Conservation (phyloP, 1,140 invertebrate genomes). For the Theocolax elegans region DNA sequence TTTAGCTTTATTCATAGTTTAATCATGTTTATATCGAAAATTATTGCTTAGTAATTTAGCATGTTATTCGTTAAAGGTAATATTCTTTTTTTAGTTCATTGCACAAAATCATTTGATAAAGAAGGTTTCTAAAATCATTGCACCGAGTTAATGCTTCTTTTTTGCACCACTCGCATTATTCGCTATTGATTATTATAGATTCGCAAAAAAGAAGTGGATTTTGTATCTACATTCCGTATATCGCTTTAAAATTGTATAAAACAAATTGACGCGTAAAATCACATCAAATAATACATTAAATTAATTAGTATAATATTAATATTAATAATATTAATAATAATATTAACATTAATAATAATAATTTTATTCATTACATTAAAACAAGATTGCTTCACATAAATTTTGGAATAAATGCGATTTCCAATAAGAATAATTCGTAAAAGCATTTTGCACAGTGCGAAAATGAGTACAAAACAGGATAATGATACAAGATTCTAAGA, state of each 20-base stretch:
- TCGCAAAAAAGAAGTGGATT: constrained; percentile 33
- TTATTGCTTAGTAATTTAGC: constrained; percentile 17
- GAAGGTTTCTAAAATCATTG: constrained; percentile 21
- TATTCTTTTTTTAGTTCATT: constrained; percentile 16
- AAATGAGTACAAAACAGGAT: constrained; percentile 24
- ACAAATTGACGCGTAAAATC: not conserved
- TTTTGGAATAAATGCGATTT: constrained; percentile 15
- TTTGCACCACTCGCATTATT: constrained; percentile 17
- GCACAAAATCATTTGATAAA: constrained; percentile 18
- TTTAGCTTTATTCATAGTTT: constrained; percentile 21
- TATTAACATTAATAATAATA: no score
- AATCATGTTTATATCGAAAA: constrained; percentile 13
- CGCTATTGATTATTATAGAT: constrained; percentile 9
- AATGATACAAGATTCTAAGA: constrained; percentile 19
- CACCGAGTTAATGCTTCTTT: constrained; percentile 34
- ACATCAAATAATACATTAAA: constrained; percentile 2
- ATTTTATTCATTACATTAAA: not conserved
- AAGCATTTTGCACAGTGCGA: constrained; percentile 9
- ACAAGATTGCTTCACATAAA: constrained; percentile 12
- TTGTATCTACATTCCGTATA: constrained; percentile 29
- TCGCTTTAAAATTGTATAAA: constrained; percentile 18
- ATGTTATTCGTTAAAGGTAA: constrained; percentile 15
- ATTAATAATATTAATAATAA: no score
- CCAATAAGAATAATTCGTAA: not conserved
- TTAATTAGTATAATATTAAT: constrained; percentile 7